Conservation (phyloP, 2,888 invertebrate genomes). For the Aethes cnicana region DNA sequence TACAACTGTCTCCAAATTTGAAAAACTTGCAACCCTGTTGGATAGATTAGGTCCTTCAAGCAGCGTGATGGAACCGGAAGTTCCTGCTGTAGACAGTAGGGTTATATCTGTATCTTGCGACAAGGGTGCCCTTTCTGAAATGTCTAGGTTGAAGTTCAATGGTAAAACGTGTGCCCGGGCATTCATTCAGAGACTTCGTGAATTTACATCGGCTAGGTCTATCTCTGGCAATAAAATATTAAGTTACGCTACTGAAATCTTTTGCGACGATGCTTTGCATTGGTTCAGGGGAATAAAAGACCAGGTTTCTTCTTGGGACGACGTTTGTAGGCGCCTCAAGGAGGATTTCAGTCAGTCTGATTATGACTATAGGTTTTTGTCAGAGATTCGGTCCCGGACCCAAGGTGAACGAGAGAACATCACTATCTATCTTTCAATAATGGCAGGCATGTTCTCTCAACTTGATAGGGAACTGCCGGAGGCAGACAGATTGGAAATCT, state of each 20-base stretch:
- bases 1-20: no score
- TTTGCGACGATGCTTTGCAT: background rate
- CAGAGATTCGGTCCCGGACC: background rate
- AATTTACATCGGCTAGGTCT: slow-evolving; percentile 4
- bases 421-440: background rate
- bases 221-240: background rate
- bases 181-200: slow-evolving; percentile 6
- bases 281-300: background rate
- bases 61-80: no score
- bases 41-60: no score
- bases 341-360: background rate
- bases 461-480: background rate
- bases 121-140: background rate
- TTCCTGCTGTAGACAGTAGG: no score
- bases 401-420: background rate
- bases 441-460: background rate
- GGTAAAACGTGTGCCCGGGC: slow-evolving; percentile 8
- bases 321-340: background rate
- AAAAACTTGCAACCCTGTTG: no score
- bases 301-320: background rate
- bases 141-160: background rate
- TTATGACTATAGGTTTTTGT: background rate
- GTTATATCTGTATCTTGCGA: background rate
- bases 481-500: background rate
- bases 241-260: background rate